Evolutionary conservation across 2,113 vertebrate species (phyloP).

Genomic region (Numida meleagris): DNA sequence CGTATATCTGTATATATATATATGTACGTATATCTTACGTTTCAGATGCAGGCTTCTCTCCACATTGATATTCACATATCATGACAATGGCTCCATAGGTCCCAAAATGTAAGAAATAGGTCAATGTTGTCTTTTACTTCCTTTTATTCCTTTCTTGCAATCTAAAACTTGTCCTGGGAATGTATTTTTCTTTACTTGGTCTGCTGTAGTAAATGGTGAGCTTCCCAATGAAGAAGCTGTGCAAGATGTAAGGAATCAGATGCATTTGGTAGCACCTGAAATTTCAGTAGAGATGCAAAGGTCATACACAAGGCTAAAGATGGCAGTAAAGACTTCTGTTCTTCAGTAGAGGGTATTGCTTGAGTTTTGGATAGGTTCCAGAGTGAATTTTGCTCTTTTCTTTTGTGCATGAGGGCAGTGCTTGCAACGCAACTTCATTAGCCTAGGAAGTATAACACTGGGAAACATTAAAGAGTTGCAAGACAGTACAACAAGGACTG

Average conservation of each 20-base stretch:
- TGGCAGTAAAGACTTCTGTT: neutral
- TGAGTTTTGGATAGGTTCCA: neutral
- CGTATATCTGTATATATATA: neutral
- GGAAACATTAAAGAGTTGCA: neutral
- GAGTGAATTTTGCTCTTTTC: neutral
- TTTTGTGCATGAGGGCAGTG: neutral
- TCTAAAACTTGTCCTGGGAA: neutral
- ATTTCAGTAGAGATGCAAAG: neutral
- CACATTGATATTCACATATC: neutral
- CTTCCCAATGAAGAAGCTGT: neutral
- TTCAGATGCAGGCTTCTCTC: neutral
- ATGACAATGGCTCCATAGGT: rapidly evolving
- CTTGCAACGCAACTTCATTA: neutral
- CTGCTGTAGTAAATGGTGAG: neutral
- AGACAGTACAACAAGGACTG: neutral
- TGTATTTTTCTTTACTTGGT: neutral
- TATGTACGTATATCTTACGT: no score
- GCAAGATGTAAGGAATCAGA: neutral
- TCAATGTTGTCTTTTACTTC: neutral
- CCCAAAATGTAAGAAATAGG: neutral
- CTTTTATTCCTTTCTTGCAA: neutral
- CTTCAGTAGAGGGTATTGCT: neutral
- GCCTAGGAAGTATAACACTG: neutral
- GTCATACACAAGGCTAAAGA: neutral
- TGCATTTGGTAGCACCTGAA: neutral